Percentiles rank a stretch among this genome's conserved stretches.
Evolutionary conservation across 1,140 invertebrate species (phyloP).

Genomic region (Cydia pomonella): DNA sequence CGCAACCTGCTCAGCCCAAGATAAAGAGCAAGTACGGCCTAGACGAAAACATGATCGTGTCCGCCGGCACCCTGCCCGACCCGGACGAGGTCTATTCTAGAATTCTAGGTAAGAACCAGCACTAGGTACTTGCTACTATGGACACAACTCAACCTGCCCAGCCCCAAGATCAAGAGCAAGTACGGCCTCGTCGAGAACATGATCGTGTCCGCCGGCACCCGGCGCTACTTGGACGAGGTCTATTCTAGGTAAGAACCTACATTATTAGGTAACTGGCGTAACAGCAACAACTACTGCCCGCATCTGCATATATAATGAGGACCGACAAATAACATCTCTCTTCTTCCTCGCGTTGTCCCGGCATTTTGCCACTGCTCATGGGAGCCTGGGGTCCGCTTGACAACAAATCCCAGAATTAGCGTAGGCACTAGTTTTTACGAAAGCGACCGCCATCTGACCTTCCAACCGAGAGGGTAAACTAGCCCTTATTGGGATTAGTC

Average conservation of each 20-base stretch:
- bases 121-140: slow-evolving; percentile 79
- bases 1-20: slow-evolving; percentile 88
- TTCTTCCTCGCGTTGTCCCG: too few relatives aligned
- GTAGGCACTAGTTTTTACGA: too few relatives aligned
- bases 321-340: background rate
- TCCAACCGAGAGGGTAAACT: too few relatives aligned
- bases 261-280: too few relatives aligned
- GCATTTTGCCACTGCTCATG: too few relatives aligned
- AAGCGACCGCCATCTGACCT: too few relatives aligned
- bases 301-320: too few relatives aligned
- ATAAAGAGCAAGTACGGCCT: slow-evolving; percentile 85
- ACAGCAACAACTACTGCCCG: too few relatives aligned
- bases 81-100: slow-evolving; percentile 95
- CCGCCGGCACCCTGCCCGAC: slow-evolving; percentile 91
- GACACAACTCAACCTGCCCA: slow-evolving; percentile 89
- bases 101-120: slow-evolving; percentile 80
- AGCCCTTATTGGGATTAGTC: too few relatives aligned
- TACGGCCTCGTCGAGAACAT: slow-evolving; percentile 88
- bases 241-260: slow-evolving; percentile 88
- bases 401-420: too few relatives aligned
- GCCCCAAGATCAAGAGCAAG: slow-evolving; percentile 87
- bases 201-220: slow-evolving; percentile 91
- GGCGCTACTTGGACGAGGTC: slow-evolving; percentile 93
- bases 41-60: slow-evolving; percentile 90
- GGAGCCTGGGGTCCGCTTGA: too few relatives aligned